phyloP scores from a whole-genome alignment of 2,797 vertebrate genomes.

The Pipistrellus kuhlii region DNA sequence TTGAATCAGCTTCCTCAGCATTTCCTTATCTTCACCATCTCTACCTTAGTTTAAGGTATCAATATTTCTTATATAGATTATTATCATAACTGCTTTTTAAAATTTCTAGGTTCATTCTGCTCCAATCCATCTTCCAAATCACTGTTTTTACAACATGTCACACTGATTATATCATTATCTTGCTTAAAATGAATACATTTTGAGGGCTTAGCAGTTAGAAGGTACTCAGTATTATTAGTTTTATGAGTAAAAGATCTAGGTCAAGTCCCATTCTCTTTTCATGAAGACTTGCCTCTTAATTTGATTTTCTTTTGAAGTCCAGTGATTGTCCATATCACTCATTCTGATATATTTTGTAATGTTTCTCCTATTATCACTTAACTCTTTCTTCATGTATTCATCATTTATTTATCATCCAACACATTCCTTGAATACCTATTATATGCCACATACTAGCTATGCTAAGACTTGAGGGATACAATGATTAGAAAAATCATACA shows the following conservation, averaged over 20 bases:
- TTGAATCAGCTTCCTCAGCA: neutral
- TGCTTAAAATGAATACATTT: neutral
- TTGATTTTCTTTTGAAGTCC: conserved; percentile 11
- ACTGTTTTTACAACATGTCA: neutral
- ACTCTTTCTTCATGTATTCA: neutral
- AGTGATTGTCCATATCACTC: neutral
- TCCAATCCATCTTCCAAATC: neutral
- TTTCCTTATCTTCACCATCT: neutral
- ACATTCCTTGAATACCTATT: neutral
- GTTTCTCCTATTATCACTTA: conserved; percentile 8
- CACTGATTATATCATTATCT: neutral
- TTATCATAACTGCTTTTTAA: neutral
- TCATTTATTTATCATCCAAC: conserved; percentile 23
- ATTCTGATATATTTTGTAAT: conserved; percentile 13
- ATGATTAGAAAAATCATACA: conserved; percentile 10
- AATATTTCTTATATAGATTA: conserved; percentile 16
- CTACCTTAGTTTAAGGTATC: neutral
- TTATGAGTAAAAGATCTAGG: neutral
- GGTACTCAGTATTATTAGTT: neutral
- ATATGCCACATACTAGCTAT: neutral
- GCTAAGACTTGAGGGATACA: neutral
- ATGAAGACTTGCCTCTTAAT: neutral
- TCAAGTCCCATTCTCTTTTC: neutral
- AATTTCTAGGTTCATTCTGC: neutral
- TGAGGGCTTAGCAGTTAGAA: neutral